Evolutionary conservation across 2,888 invertebrate genomes (phyloP).

Genomic region (Odiellus spinosus): DNA sequence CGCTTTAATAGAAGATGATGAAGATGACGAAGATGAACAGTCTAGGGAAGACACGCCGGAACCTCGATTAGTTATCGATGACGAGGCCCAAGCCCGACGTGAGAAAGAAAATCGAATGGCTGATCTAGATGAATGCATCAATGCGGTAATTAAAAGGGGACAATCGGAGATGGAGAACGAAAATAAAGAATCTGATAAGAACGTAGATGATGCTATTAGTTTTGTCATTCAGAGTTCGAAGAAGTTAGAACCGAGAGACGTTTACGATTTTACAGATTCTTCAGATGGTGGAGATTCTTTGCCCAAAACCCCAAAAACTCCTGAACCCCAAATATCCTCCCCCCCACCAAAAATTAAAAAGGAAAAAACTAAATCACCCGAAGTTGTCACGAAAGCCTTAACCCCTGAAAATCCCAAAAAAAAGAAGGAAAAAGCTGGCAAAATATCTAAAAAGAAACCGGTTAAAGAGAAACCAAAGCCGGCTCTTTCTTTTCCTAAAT

Average conservation of each 20-base stretch:
- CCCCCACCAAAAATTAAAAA: constrained; percentile 10
- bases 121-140: constrained; percentile 16
- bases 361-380: constrained; percentile 11
- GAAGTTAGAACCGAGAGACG: constrained; percentile 15
- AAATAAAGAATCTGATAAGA: constrained; percentile 8
- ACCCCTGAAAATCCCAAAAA: constrained; percentile 11
- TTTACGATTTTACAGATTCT: constrained; percentile 16
- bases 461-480: too few relatives aligned
- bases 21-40: constrained; percentile 6
- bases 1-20: constrained; percentile 3
- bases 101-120: constrained; percentile 14
- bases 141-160: constrained; percentile 15
- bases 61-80: constrained; percentile 15
- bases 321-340: constrained; percentile 3
- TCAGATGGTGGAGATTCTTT: constrained; percentile 3
- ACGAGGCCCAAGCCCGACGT: constrained; percentile 15
- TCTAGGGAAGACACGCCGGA: constrained; percentile 13
- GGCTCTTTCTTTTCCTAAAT: too few relatives aligned
- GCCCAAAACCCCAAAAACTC: constrained; percentile 4
- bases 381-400: constrained; percentile 1
- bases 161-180: constrained; percentile 9
- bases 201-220: constrained; percentile 18
- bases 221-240: constrained; percentile 12
- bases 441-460: too few relatives aligned
- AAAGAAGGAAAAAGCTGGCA: constrained; percentile 3